These are phyloP conservation scores for Perognathus longimembris DNA, from an alignment of 2,113 vertebrate species.

Conservation along the genomic window DNA sequence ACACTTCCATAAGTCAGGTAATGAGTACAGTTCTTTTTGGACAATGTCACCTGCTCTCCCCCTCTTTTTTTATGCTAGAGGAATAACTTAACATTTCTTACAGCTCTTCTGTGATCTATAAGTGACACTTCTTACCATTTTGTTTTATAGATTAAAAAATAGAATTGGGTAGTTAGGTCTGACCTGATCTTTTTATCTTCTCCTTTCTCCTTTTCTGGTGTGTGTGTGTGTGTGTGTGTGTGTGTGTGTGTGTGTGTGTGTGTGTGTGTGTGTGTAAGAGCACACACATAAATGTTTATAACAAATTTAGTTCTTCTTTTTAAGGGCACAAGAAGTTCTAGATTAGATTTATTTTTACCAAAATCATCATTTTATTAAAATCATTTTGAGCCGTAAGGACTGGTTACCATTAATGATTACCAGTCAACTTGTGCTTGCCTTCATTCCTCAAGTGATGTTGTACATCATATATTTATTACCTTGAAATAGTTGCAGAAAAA, in stretches of 20 bases:
- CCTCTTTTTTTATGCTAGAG: too few species aligned
- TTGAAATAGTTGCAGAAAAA: too few species aligned
- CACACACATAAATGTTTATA: too few species aligned
- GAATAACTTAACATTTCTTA: too few species aligned
- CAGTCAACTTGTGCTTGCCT: background rate
- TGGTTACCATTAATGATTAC: background rate
- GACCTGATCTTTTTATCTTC: background rate
- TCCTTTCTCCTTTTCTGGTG: too few species aligned
- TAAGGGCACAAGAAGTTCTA: background rate
- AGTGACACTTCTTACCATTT: background rate
- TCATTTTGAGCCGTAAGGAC: constrained; percentile 43
- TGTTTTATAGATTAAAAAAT: background rate
- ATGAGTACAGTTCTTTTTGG: too few species aligned
- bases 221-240: background rate
- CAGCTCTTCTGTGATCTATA: background rate
- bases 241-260: background rate
- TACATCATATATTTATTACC: too few species aligned
- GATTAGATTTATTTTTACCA: background rate
- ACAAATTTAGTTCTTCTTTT: too few species aligned
- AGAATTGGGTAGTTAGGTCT: background rate
- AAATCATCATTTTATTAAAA: background rate
- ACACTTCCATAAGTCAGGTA: too few species aligned
- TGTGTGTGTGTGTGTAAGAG: background rate
- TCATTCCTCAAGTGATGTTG: background rate
- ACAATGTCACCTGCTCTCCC: too few species aligned